Evolutionary conservation across 2,113 vertebrate species (phyloP).

Genomic region (Ictidomys tridecemlineatus): DNA sequence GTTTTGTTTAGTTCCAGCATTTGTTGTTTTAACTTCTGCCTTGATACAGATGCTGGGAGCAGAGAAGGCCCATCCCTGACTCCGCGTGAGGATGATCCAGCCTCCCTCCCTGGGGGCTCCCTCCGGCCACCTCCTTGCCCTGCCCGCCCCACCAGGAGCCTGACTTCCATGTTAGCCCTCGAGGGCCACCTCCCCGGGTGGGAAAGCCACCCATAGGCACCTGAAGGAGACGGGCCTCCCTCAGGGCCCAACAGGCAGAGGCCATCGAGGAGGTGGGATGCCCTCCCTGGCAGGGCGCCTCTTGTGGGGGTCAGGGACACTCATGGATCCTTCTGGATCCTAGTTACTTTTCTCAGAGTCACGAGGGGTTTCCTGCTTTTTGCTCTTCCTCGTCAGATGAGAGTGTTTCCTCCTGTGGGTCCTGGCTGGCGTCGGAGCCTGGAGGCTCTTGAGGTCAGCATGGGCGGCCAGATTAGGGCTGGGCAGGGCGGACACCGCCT

Average conservation of each 20-base stretch:
- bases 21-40: not conserved
- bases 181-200: not conserved
- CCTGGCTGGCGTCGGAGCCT: not conserved
- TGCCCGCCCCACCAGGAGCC: not conserved
- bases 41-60: not conserved
- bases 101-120: not conserved
- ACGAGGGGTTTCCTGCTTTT: not conserved
- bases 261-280: not conserved
- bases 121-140: not conserved
- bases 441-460: not conserved
- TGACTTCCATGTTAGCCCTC: not conserved
- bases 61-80: not conserved
- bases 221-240: not conserved
- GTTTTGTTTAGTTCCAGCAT: not conserved
- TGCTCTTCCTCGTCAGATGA: not conserved
- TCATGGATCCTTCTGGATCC: not conserved
- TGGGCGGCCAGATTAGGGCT: not conserved
- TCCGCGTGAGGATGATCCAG: not conserved
- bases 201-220: not conserved
- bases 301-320: accelerated
- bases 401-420: not conserved
- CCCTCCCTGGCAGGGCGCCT: accelerated
- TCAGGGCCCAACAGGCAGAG: too few species aligned
- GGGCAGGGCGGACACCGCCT: not conserved
- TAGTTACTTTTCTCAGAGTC: not conserved